Base-by-base conservation (phyloP, 1,140 invertebrate genomes). In the Drosophila athabasca region DNA sequence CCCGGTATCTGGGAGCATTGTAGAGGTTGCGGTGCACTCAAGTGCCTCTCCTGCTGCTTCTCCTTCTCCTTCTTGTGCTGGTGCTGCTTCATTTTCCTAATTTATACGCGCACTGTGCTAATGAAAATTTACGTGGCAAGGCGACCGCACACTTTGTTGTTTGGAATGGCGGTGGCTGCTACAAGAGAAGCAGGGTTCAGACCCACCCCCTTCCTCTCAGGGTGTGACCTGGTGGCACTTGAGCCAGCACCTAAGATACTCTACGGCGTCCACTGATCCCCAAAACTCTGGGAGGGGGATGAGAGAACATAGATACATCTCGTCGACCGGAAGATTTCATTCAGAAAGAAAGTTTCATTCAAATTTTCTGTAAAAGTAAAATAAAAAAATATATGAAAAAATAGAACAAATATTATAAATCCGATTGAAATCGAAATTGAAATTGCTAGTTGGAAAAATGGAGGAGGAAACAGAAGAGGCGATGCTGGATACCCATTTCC, bases 1-100 rank as follows among this genome's bases (percentile, higher is more conserved):
- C 17, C 17, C 17, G 17, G 29, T 22, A 41, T 24, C 41, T 19
- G n/a, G 67, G 19, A 45, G 19, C 71, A 55, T 65, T 74, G 70
- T 31, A 61, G 24, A 39, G 70, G 70, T 49, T 57, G 70, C 46
- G 59, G 59, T 73, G 78, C 72, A 76, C 78, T 81, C 79, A 81
- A 81, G 72, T 77, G 79, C 59, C 62, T 19, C 1, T 19, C 17
- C 17, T 61, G n/a, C 41, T 45, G 22, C 19, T 41, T 50, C 62
- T 61, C 67, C 72, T 41, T 50, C 54, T 61, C 67, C 72, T 39
- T 51, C 43, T 61, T 4, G 24, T 4, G 48, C 66, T 44, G 49
- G 50, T 48, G 82, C 83, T 87, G 74, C 83, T 87, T 87, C 83
- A 87, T 87, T 87, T 87, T 87, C 75, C 83, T 87, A 87, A 87